A percentile compares a stretch with the other conserved stretches of the same genome.
These are phyloP conservation scores for Ormyrus nitidulus DNA, from an alignment of 2,888 invertebrate species.

Conservation along the genomic window DNA sequence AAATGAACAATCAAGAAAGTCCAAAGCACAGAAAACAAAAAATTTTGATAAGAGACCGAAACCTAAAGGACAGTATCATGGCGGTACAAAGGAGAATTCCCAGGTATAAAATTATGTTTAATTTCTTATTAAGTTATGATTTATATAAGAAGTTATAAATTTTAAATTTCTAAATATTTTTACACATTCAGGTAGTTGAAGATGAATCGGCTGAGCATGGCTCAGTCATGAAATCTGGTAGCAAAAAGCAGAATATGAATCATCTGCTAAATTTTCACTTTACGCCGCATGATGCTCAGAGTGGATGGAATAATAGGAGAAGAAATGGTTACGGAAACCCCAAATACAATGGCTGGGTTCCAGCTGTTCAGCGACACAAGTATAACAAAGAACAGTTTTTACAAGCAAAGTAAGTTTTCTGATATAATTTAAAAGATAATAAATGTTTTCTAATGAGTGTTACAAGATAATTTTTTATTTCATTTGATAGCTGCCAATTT, in stretches of 20 bases:
- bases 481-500: slow-evolving; percentile 89
- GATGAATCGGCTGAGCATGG: slow-evolving; percentile 84
- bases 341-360: slow-evolving; percentile 73
- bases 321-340: slow-evolving; percentile 65
- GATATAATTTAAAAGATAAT: not conserved
- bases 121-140: not conserved
- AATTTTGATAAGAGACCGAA: slow-evolving; percentile 84
- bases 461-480: too few species aligned
- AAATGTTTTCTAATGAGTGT: too few species aligned
- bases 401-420: slow-evolving; percentile 87
- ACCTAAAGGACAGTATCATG: slow-evolving; percentile 80
- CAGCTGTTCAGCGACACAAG: slow-evolving; percentile 79
- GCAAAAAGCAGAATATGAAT: slow-evolving; percentile 94
- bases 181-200: slow-evolving; percentile 74
- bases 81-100: slow-evolving; percentile 84
- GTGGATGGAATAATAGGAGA: slow-evolving; percentile 70
- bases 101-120: slow-evolving; percentile 72
- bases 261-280: slow-evolving; percentile 96
- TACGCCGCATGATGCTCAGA: slow-evolving; percentile 79
- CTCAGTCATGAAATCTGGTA: slow-evolving; percentile 89
- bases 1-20: slow-evolving; percentile 84
- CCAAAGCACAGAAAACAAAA: slow-evolving; percentile 82
- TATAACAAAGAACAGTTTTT: slow-evolving; percentile 96
- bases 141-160: slow-evolving; percentile 6
- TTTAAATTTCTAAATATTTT: not conserved